Conservation (phyloP, 2,797 vertebrate genomes). For the Mareca strepera region DNA sequence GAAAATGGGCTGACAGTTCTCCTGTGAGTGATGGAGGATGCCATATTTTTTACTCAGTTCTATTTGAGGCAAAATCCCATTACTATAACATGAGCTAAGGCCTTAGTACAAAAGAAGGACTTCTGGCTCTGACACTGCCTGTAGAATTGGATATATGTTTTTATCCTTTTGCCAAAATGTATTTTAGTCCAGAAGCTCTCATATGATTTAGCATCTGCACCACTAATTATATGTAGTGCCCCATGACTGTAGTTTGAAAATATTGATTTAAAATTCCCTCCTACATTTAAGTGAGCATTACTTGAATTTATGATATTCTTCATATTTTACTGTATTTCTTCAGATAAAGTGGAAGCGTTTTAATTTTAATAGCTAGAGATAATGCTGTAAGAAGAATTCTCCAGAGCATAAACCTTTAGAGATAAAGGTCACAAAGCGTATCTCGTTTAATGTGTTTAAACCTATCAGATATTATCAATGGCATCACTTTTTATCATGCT, state of each 20-base stretch:
- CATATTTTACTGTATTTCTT: neutral
- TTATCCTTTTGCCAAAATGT: neutral
- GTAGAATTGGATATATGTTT: neutral
- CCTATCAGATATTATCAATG: neutral
- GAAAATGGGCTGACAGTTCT: neutral
- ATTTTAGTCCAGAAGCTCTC: neutral
- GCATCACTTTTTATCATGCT: neutral
- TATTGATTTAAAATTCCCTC: constrained; percentile 38
- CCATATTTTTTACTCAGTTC: neutral
- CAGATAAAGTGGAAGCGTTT: neutral
- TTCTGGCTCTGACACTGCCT: neutral
- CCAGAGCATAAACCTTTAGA: neutral
- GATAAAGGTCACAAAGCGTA: neutral
- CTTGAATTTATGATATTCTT: constrained; percentile 6
- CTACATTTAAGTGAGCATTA: neutral
- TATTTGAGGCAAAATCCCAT: neutral
- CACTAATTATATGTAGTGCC: neutral
- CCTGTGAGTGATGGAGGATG: neutral
- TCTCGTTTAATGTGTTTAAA: constrained; percentile 2
- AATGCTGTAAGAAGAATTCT: constrained; percentile 8
- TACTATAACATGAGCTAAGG: neutral
- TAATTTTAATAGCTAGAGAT: constrained; percentile 25
- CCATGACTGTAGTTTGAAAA: neutral
- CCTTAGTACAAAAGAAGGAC: neutral
- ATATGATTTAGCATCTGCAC: neutral